Conservation (phyloP, 2,113 vertebrate species). For the Meles meles region DNA sequence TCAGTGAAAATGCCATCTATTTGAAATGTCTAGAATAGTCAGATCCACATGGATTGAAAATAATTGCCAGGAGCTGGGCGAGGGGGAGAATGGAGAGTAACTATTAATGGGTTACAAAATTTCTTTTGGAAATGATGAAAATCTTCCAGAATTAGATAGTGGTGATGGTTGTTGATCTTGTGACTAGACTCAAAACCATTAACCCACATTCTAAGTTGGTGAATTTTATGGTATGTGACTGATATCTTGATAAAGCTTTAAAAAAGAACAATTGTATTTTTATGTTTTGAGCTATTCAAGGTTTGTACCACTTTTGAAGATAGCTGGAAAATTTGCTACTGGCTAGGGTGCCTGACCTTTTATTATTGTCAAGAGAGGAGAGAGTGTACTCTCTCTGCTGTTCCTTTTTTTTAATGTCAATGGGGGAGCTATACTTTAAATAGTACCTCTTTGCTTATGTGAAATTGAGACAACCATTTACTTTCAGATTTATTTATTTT, state of each 20-base stretch:
- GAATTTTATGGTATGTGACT: not conserved
- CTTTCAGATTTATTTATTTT: not conserved
- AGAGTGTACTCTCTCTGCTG: not conserved
- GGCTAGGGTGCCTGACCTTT: not conserved
- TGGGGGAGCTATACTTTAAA: not conserved
- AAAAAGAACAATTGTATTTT: not conserved
- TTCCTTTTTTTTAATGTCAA: not conserved
- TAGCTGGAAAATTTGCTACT: not conserved
- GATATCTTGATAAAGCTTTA: not conserved
- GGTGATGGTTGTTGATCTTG: not conserved
- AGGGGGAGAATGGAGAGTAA: not conserved
- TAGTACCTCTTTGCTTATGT: not conserved
- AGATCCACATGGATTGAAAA: not conserved
- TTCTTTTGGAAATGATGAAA: not conserved
- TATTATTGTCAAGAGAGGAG: not conserved
- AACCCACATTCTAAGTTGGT: not conserved
- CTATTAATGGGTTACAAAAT: not conserved
- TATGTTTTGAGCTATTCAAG: not conserved
- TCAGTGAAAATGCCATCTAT: not conserved
- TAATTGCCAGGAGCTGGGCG: not conserved
- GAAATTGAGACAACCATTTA: not conserved
- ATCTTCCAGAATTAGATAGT: not conserved
- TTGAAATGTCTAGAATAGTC: not conserved
- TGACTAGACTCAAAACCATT: not conserved
- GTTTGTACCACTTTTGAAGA: slow-evolving; percentile 1